Base-by-base conservation (phyloP, 2,113 vertebrate genomes). In the Syngnathus typhle region DNA sequence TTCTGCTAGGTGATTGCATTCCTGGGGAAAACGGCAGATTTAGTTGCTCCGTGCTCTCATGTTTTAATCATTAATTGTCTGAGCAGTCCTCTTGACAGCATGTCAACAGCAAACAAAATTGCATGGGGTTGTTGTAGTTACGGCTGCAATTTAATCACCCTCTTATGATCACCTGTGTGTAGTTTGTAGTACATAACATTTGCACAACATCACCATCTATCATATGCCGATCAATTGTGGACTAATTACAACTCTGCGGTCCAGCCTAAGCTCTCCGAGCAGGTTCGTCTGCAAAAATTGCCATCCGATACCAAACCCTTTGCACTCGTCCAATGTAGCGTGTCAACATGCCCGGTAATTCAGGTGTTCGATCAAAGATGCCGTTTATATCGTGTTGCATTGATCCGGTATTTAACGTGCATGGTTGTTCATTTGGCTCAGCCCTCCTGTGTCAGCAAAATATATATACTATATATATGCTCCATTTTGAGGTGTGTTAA, bases 201-300 rank as follows among this genome's bases (percentile, higher is more conserved):
- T 64, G 55, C 61, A 75, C 82, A 63, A 71, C 60, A 11, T 64
- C 58, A 67, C 55, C 68, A 71, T 86, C 80, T 49, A 80, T 86
- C 80, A 83, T 70, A 49, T 74, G 71, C 64, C 43, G 80, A 88
- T 85, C 83, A 84, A 82, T 87, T 81, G 69, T 66, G 61, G 72
- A 72, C 70, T 80, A 79, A 87, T 88, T 82, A 78, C 67, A 78
- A 68, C 69, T 67, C 70, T 76, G 46, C 37, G 67, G 69, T 69
- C 73, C 58, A 64, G 67, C 69, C 64, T 75, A 64, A 27, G 13
- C 65, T 58, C 69, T 32, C 37, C 3, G 27, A 32, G 1, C 1
- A 13, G 65, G 60, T 68, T 79, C 2, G 16, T 67, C 65, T 78
- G 43, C 62, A 62, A 65, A 74, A 82, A 83, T 63, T n/a, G 62